Conservation (phyloP, 2,888 invertebrate species). For the Desoria tigrina region DNA sequence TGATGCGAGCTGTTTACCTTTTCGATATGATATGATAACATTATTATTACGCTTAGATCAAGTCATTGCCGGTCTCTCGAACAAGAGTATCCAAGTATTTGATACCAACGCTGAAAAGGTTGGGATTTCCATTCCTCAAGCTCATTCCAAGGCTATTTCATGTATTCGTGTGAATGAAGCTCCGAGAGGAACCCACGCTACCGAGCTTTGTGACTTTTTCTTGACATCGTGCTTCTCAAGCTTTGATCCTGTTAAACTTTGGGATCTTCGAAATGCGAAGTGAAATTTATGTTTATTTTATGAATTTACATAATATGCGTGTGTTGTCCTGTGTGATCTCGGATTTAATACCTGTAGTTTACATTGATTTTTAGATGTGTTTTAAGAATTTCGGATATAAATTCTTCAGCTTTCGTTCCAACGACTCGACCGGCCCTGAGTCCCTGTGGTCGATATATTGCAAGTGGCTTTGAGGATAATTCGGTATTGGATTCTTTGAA, state of each 20-base stretch:
- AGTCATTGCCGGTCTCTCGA: constrained; percentile 45
- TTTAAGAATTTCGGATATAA: constrained; percentile 46
- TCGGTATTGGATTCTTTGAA: too few species aligned
- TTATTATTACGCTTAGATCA: too few species aligned
- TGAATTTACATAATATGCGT: too few species aligned
- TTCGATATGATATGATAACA: too few species aligned
- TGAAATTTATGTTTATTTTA: constrained; percentile 20
- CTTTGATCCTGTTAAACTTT: constrained; percentile 48
- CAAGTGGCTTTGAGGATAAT: constrained; percentile 50
- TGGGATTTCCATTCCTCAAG: constrained; percentile 27
- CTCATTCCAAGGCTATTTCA: constrained; percentile 45
- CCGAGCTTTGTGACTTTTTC: constrained; percentile 40
- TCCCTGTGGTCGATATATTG: constrained; percentile 51
- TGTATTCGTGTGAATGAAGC: constrained; percentile 51
- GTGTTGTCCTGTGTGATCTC: too few species aligned
- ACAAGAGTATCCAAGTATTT: constrained; percentile 43
- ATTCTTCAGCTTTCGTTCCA: constrained; percentile 35
- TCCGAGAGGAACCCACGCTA: constrained; percentile 39
- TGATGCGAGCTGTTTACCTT: too few species aligned
- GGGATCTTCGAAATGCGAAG: constrained; percentile 48
- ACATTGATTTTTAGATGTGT: too few species aligned
- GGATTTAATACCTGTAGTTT: too few species aligned
- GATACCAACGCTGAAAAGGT: constrained; percentile 48
- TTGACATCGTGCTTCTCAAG: constrained; percentile 40
- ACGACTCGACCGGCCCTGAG: constrained; percentile 42